Base-by-base conservation (phyloP, 2,888 invertebrate genomes). In the Sphaeridia pumilis region DNA sequence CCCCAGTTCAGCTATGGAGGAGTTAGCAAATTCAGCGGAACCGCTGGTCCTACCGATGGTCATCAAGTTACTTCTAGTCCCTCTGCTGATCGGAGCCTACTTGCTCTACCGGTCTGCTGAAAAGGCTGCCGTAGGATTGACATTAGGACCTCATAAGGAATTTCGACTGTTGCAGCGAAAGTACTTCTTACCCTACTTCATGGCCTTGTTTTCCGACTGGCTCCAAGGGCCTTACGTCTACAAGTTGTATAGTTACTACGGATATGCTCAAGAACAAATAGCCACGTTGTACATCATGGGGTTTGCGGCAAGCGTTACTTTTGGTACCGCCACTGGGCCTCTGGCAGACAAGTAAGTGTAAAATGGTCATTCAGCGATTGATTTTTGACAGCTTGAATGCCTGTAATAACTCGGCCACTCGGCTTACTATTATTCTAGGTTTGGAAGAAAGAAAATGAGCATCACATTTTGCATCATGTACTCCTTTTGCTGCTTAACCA, bases 211-310 rank as follows among this genome's bases (percentile, higher is more conserved):
- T 65, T 73, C 76, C 2, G 78, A 78, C 65, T 78, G 78, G 78
- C 69, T 78, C 2, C 78, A 78, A 67, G 78, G 78, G 12, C 77
- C 78, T 0, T 78, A 78, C 63, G 70, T 78, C 1, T 78, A 78
- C 65, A 74, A 74, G 65, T 69, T 78, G 1, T 78, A 78, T 66
- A 72, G 72, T 46, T 71, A 73, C 58, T 77, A 78, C 66, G 77
- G 76, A 14, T 78, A 75, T 63, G 69, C 72, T 24, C 75, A 74
- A 60, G 70, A 70, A 27, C 74, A 76, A 60, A 78, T 78, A 56
- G 76, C 77, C 17, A 67, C 75, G 3, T 67, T 79, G 5, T 79
- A 78, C 65, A 74, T 77, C 1, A 72, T 73, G 51, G 78, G 78
- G n/a, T 78, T 78, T 67, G 73, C 74, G 1, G 74, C 77, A 3